phyloP scores from a whole-genome alignment of 2,113 vertebrate species.

The Natator depressus region DNA sequence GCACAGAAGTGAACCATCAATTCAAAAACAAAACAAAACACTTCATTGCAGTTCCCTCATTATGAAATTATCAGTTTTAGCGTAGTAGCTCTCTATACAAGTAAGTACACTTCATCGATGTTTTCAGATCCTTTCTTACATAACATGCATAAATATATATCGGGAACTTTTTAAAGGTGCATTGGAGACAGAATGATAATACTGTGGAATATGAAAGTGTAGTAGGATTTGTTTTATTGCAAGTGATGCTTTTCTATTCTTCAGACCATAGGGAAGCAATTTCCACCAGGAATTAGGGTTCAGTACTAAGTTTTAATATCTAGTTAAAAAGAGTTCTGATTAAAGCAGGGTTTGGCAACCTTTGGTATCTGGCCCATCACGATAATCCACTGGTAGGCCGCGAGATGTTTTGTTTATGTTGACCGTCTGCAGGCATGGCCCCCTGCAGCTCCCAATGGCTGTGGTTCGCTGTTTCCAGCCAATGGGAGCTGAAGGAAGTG shows the following conservation, averaged over 20 bases:
- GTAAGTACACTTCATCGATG: background rate
- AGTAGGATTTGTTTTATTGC: background rate
- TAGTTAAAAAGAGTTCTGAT: background rate
- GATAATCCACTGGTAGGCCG: no score
- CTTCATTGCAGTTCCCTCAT: background rate
- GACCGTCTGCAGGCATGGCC: no score
- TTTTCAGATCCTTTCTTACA: background rate
- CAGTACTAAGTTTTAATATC: background rate
- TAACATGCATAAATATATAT: background rate
- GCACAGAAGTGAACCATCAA: background rate
- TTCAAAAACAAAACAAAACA: background rate
- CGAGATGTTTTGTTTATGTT: no score
- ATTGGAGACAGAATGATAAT: background rate
- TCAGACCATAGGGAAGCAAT: background rate
- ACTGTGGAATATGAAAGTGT: background rate
- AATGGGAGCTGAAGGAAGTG: no score
- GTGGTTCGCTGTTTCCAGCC: no score
- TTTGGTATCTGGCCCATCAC: no score
- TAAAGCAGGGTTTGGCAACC: background rate
- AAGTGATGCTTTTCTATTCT: background rate
- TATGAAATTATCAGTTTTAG: background rate
- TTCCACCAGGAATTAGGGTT: background rate
- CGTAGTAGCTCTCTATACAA: background rate
- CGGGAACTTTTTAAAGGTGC: background rate
- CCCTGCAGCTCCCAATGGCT: no score